Conservation (phyloP, 2,888 invertebrate species). For the Zelleria hepariella region DNA sequence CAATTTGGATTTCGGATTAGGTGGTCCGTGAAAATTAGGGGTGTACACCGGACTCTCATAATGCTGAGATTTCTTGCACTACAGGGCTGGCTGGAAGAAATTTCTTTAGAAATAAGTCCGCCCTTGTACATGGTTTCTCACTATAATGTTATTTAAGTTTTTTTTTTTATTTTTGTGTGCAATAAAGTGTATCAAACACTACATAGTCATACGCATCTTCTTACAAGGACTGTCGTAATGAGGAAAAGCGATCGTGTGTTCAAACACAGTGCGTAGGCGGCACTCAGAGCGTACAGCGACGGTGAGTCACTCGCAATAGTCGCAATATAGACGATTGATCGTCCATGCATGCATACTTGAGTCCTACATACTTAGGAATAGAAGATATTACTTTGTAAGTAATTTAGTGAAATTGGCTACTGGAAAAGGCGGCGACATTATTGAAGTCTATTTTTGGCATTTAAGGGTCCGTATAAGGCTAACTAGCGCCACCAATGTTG, state of each 20-base stretch:
- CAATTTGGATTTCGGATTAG: no score
- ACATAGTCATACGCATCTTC: background rate
- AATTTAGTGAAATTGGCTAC: background rate
- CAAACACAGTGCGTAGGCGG: background rate
- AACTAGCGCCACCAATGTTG: no score
- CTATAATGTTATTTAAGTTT: no score
- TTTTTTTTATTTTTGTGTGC: no score
- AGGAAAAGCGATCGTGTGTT: background rate
- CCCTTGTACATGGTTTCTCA: no score
- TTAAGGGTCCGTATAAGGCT: no score
- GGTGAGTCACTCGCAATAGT: background rate
- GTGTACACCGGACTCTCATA: no score
- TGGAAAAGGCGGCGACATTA: background rate
- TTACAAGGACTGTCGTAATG: background rate
- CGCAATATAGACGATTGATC: background rate
- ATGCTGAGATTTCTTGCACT: no score
- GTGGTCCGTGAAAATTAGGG: no score
- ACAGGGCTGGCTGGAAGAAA: no score
- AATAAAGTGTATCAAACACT: no score
- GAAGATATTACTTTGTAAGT: background rate
- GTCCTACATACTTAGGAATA: background rate
- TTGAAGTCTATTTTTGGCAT: background rate
- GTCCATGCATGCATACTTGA: background rate
- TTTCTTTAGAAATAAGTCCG: no score
- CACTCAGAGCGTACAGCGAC: background rate